A percentile compares a stretch with the other conserved stretches of the same genome.
These are phyloP conservation scores for Nemotelus pantherinus DNA, from an alignment of 2,888 invertebrate genomes.

Conservation along the genomic window DNA sequence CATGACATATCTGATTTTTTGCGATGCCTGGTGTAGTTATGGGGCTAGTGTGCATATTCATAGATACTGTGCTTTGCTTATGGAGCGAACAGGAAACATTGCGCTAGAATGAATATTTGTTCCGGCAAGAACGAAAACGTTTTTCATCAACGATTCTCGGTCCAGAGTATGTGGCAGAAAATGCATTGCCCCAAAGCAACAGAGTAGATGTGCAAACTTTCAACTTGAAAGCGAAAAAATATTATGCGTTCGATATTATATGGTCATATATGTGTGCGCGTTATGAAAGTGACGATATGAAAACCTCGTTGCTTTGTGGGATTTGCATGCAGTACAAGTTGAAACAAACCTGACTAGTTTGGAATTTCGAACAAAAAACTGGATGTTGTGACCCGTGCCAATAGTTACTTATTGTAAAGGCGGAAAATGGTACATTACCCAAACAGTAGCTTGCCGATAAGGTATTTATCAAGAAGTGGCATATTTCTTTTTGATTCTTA, in stretches of 20 bases:
- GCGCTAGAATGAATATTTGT: constrained; percentile 7
- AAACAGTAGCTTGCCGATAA: no score
- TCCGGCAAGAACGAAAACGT: background rate
- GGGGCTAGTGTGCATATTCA: background rate
- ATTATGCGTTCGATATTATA: constrained; percentile 28
- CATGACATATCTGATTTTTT: background rate
- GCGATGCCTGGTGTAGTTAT: background rate
- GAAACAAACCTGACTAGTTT: no score
- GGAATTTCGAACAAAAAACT: no score
- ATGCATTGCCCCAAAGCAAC: constrained; percentile 32
- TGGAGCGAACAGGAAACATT: constrained; percentile 6
- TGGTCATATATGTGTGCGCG: constrained; percentile 16
- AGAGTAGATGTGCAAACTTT: background rate
- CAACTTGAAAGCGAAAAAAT: background rate
- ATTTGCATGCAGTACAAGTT: no score
- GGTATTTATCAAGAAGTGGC: no score
- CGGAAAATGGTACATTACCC: no score
- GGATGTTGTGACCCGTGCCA: no score
- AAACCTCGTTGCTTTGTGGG: no score
- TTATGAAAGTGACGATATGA: background rate
- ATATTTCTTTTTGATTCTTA: no score
- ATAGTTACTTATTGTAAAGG: no score
- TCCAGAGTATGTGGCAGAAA: constrained; percentile 4
- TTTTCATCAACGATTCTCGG: constrained; percentile 18
- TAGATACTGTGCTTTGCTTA: background rate